Conservation (phyloP, 2,797 vertebrate species). For the Serranus cabrilla region DNA sequence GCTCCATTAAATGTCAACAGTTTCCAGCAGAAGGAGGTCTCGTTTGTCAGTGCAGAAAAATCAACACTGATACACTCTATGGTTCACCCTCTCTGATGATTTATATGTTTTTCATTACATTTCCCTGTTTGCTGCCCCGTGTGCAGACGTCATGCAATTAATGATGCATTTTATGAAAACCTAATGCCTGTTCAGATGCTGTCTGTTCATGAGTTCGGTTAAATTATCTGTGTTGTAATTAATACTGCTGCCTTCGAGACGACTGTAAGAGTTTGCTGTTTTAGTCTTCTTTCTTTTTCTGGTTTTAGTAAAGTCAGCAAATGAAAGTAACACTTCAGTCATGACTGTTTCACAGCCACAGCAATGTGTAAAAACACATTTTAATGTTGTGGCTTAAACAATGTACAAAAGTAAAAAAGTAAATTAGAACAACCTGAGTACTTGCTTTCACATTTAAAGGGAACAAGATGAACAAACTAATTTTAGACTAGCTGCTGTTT, state of each 20-base stretch:
- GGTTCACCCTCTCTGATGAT: background rate
- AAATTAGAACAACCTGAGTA: background rate
- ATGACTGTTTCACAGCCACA: background rate
- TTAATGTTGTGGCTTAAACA: background rate
- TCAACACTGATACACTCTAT: background rate
- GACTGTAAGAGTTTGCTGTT: background rate
- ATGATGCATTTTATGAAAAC: slow-evolving; percentile 1
- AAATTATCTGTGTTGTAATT: slow-evolving; percentile 12
- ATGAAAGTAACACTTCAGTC: background rate
- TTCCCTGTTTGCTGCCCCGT: background rate
- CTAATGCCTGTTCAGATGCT: slow-evolving; percentile 4
- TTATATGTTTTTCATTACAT: slow-evolving; percentile 7
- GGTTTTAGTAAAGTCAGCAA: slow-evolving; percentile 4
- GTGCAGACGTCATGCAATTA: background rate
- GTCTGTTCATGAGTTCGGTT: slow-evolving; percentile 22
- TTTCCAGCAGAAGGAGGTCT: background rate
- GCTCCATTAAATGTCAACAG: background rate
- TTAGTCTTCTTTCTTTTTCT: background rate
- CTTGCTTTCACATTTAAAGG: background rate
- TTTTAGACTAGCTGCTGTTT: background rate
- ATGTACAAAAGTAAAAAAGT: background rate
- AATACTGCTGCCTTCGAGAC: background rate
- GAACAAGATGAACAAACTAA: background rate
- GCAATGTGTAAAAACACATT: background rate
- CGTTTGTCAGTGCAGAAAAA: background rate